Percentiles rank a stretch among this genome's conserved stretches.
Conservation (phyloP, 2,797 vertebrate genomes). For the Sebastes taczanowskii region DNA sequence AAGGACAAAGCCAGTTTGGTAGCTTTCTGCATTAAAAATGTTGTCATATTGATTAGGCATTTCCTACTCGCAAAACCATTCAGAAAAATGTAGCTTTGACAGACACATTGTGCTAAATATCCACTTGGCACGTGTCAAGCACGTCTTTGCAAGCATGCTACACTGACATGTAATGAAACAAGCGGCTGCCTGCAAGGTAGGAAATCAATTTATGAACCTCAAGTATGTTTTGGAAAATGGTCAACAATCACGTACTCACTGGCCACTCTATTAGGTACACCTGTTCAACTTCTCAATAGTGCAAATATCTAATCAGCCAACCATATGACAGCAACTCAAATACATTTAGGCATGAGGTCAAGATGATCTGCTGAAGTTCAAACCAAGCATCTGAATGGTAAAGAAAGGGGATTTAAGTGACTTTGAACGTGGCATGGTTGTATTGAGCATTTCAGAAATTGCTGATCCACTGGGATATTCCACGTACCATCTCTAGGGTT, state of each 20-base stretch:
- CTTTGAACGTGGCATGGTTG: not conserved
- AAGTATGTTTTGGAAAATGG: slow-evolving; percentile 1
- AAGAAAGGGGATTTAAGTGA: not conserved
- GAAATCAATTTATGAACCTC: slow-evolving; percentile 23
- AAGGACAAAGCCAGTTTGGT: slow-evolving; percentile 2
- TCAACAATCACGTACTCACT: not conserved
- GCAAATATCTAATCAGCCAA: not conserved
- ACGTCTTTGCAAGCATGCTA: slow-evolving; percentile 5
- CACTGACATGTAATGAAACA: slow-evolving; percentile 31
- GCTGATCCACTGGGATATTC: not conserved
- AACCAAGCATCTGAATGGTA: not conserved
- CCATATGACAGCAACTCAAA: not conserved
- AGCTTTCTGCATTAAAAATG: slow-evolving; percentile 9
- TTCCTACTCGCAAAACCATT: not conserved
- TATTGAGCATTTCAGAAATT: not conserved
- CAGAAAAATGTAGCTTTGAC: slow-evolving; percentile 14
- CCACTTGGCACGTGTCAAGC: slow-evolving; percentile 3
- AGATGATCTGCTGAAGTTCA: not conserved
- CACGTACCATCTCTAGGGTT: not conserved
- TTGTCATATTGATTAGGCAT: slow-evolving; percentile 26
- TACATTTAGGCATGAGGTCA: not conserved
- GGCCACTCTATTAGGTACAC: not conserved
- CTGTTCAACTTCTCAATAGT: not conserved
- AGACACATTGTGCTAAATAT: slow-evolving; percentile 20
- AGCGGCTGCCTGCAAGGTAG: not conserved